Conservation (phyloP, 2,888 invertebrate species). For the Heliconius erato region DNA sequence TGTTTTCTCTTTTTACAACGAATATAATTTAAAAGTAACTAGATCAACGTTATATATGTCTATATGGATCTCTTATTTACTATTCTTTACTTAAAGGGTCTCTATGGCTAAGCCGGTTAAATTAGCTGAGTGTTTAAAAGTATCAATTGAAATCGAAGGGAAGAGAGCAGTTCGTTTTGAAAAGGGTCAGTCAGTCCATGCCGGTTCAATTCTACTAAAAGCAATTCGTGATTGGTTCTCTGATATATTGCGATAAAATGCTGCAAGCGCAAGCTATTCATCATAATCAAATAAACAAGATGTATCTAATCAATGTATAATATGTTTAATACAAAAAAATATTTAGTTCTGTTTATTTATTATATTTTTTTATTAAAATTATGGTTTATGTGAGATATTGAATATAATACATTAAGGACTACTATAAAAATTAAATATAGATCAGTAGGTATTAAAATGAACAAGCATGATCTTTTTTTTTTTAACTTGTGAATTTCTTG, state of each 20-base stretch:
- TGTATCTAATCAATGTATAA: not conserved
- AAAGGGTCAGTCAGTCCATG: conserved; percentile 37
- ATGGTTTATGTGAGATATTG: too few species aligned
- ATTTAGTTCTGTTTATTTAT: not conserved
- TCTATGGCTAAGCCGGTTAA: conserved; percentile 9
- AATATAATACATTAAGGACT: not conserved
- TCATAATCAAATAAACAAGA: conserved; percentile 20
- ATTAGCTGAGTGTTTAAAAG: conserved; percentile 35
- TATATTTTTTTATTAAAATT: too few species aligned
- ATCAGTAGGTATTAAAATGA: too few species aligned
- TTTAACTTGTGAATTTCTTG: conserved; percentile 55
- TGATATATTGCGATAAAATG: conserved; percentile 69
- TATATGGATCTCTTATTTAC: not conserved
- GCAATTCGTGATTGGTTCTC: conserved; percentile 73
- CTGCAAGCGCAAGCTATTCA: conserved; percentile 38
- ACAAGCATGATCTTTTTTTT: too few species aligned
- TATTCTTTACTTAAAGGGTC: conserved; percentile 12
- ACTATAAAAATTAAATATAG: not conserved
- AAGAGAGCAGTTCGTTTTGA: conserved; percentile 38
- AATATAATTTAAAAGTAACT: not conserved
- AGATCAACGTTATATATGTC: not conserved
- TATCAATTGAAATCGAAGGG: conserved; percentile 34
- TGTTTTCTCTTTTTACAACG: not conserved
- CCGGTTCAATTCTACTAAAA: conserved; percentile 80
- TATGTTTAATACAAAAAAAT: not conserved